Conservation (phyloP, 2,888 invertebrate genomes). For the Entomobrya multifasciata region DNA sequence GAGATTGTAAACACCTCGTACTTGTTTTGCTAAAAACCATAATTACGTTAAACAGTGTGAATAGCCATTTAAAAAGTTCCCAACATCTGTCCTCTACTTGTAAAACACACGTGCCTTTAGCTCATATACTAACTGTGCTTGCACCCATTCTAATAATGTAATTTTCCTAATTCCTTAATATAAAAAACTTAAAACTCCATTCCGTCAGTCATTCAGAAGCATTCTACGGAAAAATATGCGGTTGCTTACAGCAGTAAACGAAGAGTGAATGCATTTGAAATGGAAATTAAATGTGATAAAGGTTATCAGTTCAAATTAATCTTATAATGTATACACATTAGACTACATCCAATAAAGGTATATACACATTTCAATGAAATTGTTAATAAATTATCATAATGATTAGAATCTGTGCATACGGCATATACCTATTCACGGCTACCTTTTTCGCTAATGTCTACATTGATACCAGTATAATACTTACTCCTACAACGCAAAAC, state of each 20-base stretch:
- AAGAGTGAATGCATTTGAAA: slow-evolving; percentile 14
- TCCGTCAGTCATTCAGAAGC: too few relatives aligned
- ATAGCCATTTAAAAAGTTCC: slow-evolving; percentile 58
- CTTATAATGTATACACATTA: not conserved
- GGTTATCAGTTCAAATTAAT: not conserved
- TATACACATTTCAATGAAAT: slow-evolving; percentile 18
- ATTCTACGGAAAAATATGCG: not conserved
- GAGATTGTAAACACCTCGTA: slow-evolving; percentile 47
- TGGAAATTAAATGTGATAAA: slow-evolving; percentile 28
- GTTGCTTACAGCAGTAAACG: slow-evolving; percentile 24
- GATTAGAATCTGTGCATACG: slow-evolving; percentile 38
- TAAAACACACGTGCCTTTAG: not conserved
- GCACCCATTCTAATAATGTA: slow-evolving; percentile 27
- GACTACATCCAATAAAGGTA: too few relatives aligned
- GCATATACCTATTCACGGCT: too few relatives aligned
- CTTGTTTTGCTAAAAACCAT: slow-evolving; percentile 19
- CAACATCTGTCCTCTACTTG: slow-evolving; percentile 18
- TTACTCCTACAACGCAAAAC: not conserved
- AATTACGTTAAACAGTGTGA: slow-evolving; percentile 64
- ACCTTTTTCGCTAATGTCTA: too few relatives aligned
- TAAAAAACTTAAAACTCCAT: slow-evolving; percentile 17
- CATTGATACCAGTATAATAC: too few relatives aligned
- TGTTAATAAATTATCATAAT: slow-evolving; percentile 63
- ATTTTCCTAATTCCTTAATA: slow-evolving; percentile 50
- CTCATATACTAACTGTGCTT: not conserved